Conservation (phyloP, 2,888 invertebrate genomes). For the Melikaiella ostensackeni region DNA sequence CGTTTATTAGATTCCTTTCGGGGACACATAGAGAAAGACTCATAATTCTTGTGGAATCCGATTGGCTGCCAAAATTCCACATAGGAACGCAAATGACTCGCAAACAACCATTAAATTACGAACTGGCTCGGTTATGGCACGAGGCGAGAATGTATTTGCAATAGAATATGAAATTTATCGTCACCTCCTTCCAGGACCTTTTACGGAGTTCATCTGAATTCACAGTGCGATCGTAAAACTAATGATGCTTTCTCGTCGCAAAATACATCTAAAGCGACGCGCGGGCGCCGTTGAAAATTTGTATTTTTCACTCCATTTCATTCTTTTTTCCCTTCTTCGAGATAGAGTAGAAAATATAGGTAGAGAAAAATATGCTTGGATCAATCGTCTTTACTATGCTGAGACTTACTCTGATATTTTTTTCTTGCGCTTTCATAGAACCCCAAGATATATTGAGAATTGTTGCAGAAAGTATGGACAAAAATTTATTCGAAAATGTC, state of each 20-base stretch:
- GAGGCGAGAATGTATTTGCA: conserved; percentile 56
- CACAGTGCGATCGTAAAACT: conserved; percentile 66
- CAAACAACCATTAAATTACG: conserved; percentile 65
- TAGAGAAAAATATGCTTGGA: conserved; percentile 32
- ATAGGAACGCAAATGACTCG: conserved; percentile 51
- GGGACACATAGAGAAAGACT: conserved; percentile 8
- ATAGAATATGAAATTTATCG: conserved; percentile 72
- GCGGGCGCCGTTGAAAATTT: conserved; percentile 57
- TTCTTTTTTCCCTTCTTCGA: conserved; percentile 28
- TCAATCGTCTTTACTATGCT: not conserved
- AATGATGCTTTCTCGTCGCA: conserved; percentile 60
- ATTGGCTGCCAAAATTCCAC: conserved; percentile 15
- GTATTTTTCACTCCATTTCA: conserved; percentile 54
- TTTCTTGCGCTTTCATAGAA: too few species aligned
- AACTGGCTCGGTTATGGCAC: conserved; percentile 38
- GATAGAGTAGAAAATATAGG: conserved; percentile 10
- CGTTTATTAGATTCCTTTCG: conserved; percentile 7
- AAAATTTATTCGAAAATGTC: too few species aligned
- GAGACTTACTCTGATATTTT: not conserved
- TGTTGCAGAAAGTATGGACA: too few species aligned
- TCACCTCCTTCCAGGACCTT: conserved; percentile 59
- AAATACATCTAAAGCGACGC: conserved; percentile 51
- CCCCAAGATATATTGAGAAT: too few species aligned
- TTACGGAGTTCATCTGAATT: conserved; percentile 67
- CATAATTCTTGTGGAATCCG: conserved; percentile 25